These are phyloP conservation scores for Lithophane leautieri DNA, from an alignment of 2,888 invertebrate species.

Conservation along the genomic window DNA sequence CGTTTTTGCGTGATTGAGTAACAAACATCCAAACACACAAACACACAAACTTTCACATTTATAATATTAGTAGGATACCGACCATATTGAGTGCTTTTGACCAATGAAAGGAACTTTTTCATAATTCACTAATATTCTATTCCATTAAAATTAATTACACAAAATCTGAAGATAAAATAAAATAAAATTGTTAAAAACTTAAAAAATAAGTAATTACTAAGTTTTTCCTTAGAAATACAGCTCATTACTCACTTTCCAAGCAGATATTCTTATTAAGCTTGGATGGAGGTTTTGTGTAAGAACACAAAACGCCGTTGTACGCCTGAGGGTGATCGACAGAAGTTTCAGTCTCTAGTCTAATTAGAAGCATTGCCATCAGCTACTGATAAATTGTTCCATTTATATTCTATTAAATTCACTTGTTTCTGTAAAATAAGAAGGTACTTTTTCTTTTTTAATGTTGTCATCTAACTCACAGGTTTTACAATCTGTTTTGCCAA, in stretches of 20 bases:
- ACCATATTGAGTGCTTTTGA: background rate
- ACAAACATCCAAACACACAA: too few relatives aligned
- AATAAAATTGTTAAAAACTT: background rate
- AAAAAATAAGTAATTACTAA: background rate
- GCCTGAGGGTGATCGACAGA: conserved; percentile 58
- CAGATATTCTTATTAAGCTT: conserved; percentile 31
- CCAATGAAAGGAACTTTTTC: background rate
- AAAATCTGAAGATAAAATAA: background rate
- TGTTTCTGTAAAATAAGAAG: background rate
- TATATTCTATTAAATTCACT: background rate
- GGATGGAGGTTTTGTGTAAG: conserved; percentile 34
- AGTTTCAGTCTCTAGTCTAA: conserved; percentile 47
- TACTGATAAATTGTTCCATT: conserved; percentile 24
- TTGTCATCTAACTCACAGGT: background rate
- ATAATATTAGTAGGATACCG: too few relatives aligned
- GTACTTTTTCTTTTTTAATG: background rate
- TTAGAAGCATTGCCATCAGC: conserved; percentile 40
- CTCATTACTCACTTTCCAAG: background rate
- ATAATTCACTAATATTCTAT: too few relatives aligned
- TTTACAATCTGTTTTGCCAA: background rate
- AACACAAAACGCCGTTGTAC: conserved; percentile 53
- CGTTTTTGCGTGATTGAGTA: too few relatives aligned
- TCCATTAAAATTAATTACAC: background rate
- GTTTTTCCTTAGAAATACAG: background rate
- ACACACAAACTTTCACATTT: too few relatives aligned